A percentile compares a stretch with the other conserved stretches of the same genome.
Conservation (phyloP, 2,113 vertebrate species). For the Limnothrissa miodon region DNA sequence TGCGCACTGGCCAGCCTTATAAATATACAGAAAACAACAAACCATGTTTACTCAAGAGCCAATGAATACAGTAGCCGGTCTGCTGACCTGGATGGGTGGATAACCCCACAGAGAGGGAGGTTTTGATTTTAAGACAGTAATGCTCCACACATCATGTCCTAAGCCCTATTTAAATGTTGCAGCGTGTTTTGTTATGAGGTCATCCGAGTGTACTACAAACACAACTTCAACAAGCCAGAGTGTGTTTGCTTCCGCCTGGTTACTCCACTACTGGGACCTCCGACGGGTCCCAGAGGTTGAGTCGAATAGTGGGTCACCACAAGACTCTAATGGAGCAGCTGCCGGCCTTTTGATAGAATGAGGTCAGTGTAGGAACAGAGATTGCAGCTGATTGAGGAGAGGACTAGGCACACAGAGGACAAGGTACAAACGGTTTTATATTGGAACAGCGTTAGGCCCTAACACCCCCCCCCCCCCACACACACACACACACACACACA, state of each 20-base stretch:
- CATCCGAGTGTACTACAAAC: background rate
- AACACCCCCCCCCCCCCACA: background rate
- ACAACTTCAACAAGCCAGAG: background rate
- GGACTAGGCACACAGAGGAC: slow-evolving; percentile 45
- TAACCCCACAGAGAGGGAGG: background rate
- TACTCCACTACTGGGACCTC: slow-evolving; percentile 26
- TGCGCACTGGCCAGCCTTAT: background rate
- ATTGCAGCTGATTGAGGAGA: slow-evolving; percentile 59
- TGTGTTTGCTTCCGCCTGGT: background rate
- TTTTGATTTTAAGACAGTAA: background rate
- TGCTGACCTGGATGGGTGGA: background rate
- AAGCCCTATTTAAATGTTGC: background rate
- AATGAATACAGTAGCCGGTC: slow-evolving; percentile 17
- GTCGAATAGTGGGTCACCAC: slow-evolving; percentile 62
- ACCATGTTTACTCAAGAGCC: slow-evolving; percentile 16
- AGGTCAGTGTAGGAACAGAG: slow-evolving; percentile 65
- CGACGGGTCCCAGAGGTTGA: slow-evolving; percentile 53
- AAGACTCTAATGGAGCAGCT: slow-evolving; percentile 67
- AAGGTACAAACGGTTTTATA: slow-evolving; percentile 58
- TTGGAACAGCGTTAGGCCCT: slow-evolving; percentile 55
- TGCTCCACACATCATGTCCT: background rate
- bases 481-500: no score
- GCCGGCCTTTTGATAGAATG: slow-evolving; percentile 70
- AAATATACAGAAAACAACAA: slow-evolving; percentile 5
- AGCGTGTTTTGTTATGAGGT: background rate